Evolutionary conservation across 2,888 invertebrate genomes (phyloP), one percentile per base, ranked within the genome.

Genomic region (Teinopalpus imperialis): DNA sequence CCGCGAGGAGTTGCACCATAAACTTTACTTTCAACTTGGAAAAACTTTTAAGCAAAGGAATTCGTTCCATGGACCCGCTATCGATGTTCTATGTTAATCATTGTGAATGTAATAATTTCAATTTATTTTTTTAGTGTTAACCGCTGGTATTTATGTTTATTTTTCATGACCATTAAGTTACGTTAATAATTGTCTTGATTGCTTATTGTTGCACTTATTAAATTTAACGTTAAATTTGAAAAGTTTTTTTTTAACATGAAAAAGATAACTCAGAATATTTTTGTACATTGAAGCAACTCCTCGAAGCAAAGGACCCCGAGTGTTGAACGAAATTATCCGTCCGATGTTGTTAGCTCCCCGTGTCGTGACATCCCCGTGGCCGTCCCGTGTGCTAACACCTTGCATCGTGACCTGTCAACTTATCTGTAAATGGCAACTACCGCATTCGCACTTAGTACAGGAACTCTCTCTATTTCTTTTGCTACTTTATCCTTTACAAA

Each of bases 261-360:
- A 32, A 41, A 18, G 32, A 32, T 32, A 6, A 36, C 8, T 9
- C 35, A 24, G 35, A 29, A 35, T 37, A 43, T 43, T 48, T 48
- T 48, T 43, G 21, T 48, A 39, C 13, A 31, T 26, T 14, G 31
- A 32, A 31, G 37, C 44, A 39, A 44, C 23, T 40, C 30, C 40
- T 31, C 26, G 10, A 3, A 26, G 10, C 32, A 42, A 24, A 23
- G 18, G 36, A 37, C 34, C 46, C 60, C 51, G 53, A 50, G 48
- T 56, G 52, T 69, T 75, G 74, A 80, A 77, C 80, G 81, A 81
- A 81, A 66, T 75, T 73, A 79, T 85, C 85, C 85, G 85, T 85
- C 85, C 85, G 82, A 77, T 63, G 74, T 68, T 71, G 72, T 67
- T 69, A 72, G 69, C 68, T 66, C 83, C 81, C 75, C 70, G 61